phyloP scores from a whole-genome alignment of 2,888 invertebrate genomes.

The Drosophila siamana region DNA sequence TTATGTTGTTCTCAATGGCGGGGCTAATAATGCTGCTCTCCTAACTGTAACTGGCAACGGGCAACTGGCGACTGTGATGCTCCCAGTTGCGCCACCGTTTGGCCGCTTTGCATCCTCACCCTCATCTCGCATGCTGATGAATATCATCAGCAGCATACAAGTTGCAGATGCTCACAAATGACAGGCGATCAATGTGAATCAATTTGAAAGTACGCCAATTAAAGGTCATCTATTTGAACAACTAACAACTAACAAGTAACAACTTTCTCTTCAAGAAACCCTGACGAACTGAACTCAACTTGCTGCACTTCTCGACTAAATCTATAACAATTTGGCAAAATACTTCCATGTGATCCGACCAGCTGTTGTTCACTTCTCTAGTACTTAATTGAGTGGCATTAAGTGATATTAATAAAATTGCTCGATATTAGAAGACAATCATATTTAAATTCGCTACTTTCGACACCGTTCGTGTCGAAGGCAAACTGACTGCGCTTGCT shows the following conservation, averaged over 20 bases:
- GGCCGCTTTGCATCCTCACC: constrained; percentile 13
- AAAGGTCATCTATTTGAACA: constrained; percentile 1
- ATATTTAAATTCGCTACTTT: background rate
- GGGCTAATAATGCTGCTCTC: constrained; percentile 64
- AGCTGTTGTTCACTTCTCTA: background rate
- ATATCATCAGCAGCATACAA: constrained; percentile 30
- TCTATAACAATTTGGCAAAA: background rate
- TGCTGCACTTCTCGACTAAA: background rate
- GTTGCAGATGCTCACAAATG: background rate
- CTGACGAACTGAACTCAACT: background rate
- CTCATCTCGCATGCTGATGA: constrained; percentile 56
- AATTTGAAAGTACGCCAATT: background rate
- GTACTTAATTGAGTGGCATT: background rate
- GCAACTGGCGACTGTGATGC: constrained; percentile 22
- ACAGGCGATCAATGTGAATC: background rate
- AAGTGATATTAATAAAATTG: constrained; percentile 1
- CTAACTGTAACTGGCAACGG: constrained; percentile 67
- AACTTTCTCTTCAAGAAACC: background rate
- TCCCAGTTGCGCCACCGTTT: constrained; percentile 39
- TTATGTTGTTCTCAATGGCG: constrained; percentile 52
- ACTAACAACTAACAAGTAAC: too few relatives aligned
- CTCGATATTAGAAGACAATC: constrained; percentile 14
- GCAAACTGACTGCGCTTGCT: background rate
- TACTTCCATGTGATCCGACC: background rate
- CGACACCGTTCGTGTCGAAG: background rate